Conservation (phyloP, 2,888 invertebrate genomes). For the Aquatica leii region DNA sequence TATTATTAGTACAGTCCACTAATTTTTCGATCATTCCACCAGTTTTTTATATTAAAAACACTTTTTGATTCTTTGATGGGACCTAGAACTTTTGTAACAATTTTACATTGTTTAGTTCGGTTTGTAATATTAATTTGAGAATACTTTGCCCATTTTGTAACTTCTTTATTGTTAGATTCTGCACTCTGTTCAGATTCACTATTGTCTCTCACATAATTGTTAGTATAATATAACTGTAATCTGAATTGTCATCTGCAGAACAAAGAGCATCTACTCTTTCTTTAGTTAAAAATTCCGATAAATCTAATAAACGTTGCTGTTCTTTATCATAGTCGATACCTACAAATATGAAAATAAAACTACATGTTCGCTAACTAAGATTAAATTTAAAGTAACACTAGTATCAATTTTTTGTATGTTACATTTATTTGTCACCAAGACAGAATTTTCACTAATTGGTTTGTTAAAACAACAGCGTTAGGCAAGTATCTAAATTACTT, state of each 20-base stretch:
- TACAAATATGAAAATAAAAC: background rate
- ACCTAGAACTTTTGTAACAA: conserved; percentile 11
- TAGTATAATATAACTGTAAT: conserved; percentile 6
- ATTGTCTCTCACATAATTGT: background rate
- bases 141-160: conserved; percentile 8
- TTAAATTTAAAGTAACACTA: too few species aligned
- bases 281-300: conserved; percentile 3
- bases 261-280: background rate
- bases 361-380: too few species aligned
- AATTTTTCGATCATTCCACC: background rate
- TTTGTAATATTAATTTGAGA: conserved; percentile 1
- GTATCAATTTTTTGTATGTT: too few species aligned
- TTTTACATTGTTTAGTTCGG: conserved; percentile 11
- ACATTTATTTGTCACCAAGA: too few species aligned
- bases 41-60: conserved; percentile 2
- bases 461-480: too few species aligned
- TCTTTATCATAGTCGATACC: conserved; percentile 5
- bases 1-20: conserved; percentile 2
- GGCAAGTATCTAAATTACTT: too few species aligned
- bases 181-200: conserved; percentile 6
- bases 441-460: too few species aligned
- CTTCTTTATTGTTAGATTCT: background rate
- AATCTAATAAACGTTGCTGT: conserved; percentile 9
- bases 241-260: background rate
- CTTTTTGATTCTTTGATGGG: conserved; percentile 7